Conservation (phyloP, 1,140 invertebrate species). For the Drosophila bocqueti region DNA sequence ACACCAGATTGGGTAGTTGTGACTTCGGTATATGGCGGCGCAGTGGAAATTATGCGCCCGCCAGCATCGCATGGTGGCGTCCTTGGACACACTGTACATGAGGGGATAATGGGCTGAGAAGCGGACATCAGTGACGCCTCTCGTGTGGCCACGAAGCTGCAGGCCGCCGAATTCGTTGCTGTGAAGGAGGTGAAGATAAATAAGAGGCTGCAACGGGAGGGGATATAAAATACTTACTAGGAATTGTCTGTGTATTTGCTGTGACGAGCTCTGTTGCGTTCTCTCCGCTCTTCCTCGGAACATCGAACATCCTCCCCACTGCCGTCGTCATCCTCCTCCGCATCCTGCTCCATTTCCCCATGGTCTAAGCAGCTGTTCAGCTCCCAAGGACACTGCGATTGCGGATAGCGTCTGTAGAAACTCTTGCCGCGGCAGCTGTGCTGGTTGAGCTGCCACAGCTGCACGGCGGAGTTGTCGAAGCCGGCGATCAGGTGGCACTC, state of each 20-base stretch:
- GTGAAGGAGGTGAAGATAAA: background rate
- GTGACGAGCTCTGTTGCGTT: constrained; percentile 39
- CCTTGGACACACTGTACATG: constrained; percentile 91
- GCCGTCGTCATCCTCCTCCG: constrained; percentile 11
- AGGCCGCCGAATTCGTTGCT: constrained; percentile 86
- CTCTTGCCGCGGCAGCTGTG: constrained; percentile 68
- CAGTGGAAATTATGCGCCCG: constrained; percentile 89
- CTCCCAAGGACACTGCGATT: constrained; percentile 75
- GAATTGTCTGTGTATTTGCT: constrained; percentile 75
- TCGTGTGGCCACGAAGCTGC: constrained; percentile 89
- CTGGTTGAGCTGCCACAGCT: constrained; percentile 82
- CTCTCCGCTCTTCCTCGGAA: constrained; percentile 40
- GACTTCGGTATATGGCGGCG: constrained; percentile 91
- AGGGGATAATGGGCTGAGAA: constrained; percentile 87
- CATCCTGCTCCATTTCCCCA: constrained; percentile 52
- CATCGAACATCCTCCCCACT: constrained; percentile 27
- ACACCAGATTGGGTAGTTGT: constrained; percentile 95
- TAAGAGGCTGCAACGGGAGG: background rate
- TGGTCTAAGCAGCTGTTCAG: constrained; percentile 66
- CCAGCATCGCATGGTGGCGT: constrained; percentile 91
- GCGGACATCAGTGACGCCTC: constrained; percentile 90
- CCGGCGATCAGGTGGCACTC: constrained; percentile 81
- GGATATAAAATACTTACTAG: constrained; percentile 55
- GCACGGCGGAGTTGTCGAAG: constrained; percentile 76
- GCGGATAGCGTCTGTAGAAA: constrained; percentile 59